These are phyloP conservation scores for Helicoverpa assulta DNA, from an alignment of 2,888 invertebrate genomes.

Conservation along the genomic window DNA sequence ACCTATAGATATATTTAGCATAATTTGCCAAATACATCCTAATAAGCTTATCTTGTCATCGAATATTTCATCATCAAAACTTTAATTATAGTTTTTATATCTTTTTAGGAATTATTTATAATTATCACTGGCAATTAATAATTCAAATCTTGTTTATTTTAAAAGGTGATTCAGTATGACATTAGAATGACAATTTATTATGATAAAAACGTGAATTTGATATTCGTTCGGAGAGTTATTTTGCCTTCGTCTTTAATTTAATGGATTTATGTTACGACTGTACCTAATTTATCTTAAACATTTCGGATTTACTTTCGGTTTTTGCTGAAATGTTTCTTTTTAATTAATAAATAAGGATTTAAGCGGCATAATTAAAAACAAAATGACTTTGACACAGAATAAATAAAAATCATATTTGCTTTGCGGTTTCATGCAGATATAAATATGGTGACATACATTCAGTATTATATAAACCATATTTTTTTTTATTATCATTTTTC, in stretches of 20 bases:
- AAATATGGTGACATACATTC: too few species aligned
- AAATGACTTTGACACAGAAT: too few species aligned
- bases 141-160: slow-evolving; percentile 57
- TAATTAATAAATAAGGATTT: background rate
- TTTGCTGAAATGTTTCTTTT: background rate
- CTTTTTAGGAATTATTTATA: slow-evolving; percentile 54
- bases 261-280: slow-evolving; percentile 38
- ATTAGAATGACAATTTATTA: slow-evolving; percentile 63
- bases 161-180: slow-evolving; percentile 56
- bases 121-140: slow-evolving; percentile 60
- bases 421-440: too few species aligned
- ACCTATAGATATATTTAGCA: slow-evolving; percentile 12
- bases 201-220: slow-evolving; percentile 48
- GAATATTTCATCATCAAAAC: slow-evolving; percentile 57
- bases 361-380: too few species aligned
- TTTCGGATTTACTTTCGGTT: slow-evolving; percentile 11
- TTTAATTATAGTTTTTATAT: slow-evolving; percentile 52
- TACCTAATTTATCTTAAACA: slow-evolving; percentile 40
- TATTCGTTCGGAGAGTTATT: slow-evolving; percentile 35
- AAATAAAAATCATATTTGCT: too few species aligned
- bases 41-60: slow-evolving; percentile 56
- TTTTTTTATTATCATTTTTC: too few species aligned
- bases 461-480: too few species aligned
- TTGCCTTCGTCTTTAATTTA: slow-evolving; percentile 39
- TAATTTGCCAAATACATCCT: slow-evolving; percentile 47